phyloP scores from a whole-genome alignment of 1,140 invertebrate species.

The Holotrichia oblita region DNA sequence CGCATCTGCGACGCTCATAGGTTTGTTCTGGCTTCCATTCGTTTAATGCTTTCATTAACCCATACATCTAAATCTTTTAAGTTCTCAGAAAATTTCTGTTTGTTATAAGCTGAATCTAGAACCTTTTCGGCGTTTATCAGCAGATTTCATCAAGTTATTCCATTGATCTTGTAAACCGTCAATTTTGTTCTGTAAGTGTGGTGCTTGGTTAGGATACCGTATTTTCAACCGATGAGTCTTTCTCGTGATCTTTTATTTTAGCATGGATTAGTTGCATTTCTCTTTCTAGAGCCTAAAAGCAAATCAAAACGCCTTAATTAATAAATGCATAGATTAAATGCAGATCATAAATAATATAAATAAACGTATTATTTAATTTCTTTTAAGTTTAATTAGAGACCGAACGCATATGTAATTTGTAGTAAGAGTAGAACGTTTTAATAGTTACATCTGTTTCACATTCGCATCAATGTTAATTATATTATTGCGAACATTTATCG shows the following conservation, averaged over 20 bases:
- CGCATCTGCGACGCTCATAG: conserved; percentile 88
- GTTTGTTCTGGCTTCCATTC: conserved; percentile 89
- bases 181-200: conserved; percentile 75
- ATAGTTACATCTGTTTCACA: no score
- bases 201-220: conserved; percentile 78
- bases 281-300: conserved; percentile 71
- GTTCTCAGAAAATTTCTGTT: conserved; percentile 84
- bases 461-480: no score
- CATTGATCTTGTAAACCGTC: conserved; percentile 77
- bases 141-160: conserved; percentile 75
- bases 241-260: conserved; percentile 78
- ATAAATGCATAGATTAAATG: no score
- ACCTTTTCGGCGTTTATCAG: conserved; percentile 70
- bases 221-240: conserved; percentile 72
- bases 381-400: no score
- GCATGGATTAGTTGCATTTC: conserved; percentile 89
- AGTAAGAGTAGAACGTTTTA: no score
- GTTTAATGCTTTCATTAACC: conserved; percentile 82
- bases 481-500: no score
- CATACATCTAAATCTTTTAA: conserved; percentile 83
- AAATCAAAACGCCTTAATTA: no score
- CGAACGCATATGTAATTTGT: no score
- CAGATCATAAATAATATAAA: no score
- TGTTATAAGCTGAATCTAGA: conserved; percentile 77
- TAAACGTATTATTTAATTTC: no score